Evolutionary conservation across 2,797 vertebrate genomes (phyloP), one percentile per base, ranked within the genome.

Genomic region (Gorsachius magnificus): DNA sequence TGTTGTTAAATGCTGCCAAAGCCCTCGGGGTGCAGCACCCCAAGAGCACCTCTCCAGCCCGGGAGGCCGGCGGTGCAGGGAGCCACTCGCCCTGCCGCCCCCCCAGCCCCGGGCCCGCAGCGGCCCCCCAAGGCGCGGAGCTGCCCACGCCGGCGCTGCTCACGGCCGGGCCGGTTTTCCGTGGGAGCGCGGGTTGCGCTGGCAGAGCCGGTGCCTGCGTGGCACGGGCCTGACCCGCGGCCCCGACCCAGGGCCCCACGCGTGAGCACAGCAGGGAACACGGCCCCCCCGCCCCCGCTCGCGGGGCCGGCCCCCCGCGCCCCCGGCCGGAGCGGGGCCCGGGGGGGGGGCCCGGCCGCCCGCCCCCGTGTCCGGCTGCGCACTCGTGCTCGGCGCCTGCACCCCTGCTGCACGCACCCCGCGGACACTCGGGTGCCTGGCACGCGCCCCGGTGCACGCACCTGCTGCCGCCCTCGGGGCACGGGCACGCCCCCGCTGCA

Each of bases 171-270:
- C 1, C 13, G 57, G 36, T 11, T 36, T 36, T 13, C 17, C 54
- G 15, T 2, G 48, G 56, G 6, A 22, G 13, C 33, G 14, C 33
- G 13, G 20, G 22, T 3, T 9, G 56, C 10, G 54, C 29, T n/a
- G 29, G 7, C 2, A 13, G 20, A 20, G 26, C 8, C n/a, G 1
- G 6, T 26, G 35, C n/a, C 56, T 6, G 26, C 3, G 33, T 9
- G 36, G 43, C 41, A n/a, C 29, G 6, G 3, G 31, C n/a, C 24
- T 3, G 63, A 35, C 41, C 38, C 38, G 54, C 29, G 2, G 2
- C 12, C 17, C 21, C 61, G 10, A 6, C 68, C 21, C 12, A 5
- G 29, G 17, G 41, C 57, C 64, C 46, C 56, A 51, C 18, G 24
- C 24, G 11, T 2, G 9, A 46, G 41, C 41, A 16, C 41, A 45